Evolutionary conservation across 2,113 vertebrate genomes (phyloP).

Genomic region (Muscicapa adusta): DNA sequence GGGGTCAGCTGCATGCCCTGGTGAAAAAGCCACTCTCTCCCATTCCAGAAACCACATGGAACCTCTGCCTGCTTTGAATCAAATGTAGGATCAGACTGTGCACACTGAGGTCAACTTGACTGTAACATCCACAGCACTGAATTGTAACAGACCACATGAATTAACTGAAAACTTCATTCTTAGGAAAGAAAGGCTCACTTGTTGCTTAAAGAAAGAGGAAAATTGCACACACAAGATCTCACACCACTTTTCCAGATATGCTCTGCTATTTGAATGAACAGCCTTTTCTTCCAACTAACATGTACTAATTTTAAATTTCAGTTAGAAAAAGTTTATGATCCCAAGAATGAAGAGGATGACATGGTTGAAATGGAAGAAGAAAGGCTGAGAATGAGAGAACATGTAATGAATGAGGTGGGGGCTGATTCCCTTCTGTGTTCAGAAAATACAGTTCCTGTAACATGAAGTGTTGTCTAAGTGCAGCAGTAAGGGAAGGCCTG

Average conservation of each 20-base stretch:
- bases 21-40: neutral
- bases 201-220: neutral
- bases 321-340: slow-evolving; percentile 96
- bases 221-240: neutral
- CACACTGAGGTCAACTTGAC: neutral
- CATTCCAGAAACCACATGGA: neutral
- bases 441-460: neutral
- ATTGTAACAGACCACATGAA: neutral
- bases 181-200: neutral
- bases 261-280: neutral
- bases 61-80: neutral
- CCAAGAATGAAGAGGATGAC: slow-evolving; percentile 95
- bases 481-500: neutral
- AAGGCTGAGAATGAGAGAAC: slow-evolving; percentile 94
- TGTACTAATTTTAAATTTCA: slow-evolving; percentile 63
- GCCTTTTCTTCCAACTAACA: neutral
- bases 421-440: neutral
- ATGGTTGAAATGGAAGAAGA: slow-evolving; percentile 99
- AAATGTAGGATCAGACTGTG: neutral
- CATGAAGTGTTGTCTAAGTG: neutral
- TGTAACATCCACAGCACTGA: neutral
- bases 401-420: slow-evolving; percentile 95
- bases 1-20: neutral
- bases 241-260: neutral
- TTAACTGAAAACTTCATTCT: slow-evolving; percentile 5